Base-by-base conservation (phyloP, 2,797 vertebrate species). In the Pyrocephalus nanus region DNA sequence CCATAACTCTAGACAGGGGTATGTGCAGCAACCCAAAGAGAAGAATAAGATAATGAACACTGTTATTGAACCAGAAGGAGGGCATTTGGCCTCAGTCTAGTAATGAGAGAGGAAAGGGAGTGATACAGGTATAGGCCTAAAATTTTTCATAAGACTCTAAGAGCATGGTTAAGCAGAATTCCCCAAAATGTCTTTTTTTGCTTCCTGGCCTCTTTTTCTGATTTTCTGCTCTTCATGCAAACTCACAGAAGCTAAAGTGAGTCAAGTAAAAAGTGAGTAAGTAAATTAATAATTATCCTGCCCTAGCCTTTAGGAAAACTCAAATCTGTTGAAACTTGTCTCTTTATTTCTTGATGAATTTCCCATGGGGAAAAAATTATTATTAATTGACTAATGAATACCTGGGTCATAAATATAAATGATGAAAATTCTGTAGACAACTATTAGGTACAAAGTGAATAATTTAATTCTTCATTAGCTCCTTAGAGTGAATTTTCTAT, bases 311-410 rank as follows among this genome's bases (percentile, higher is more conserved):
- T 43, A 90, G 87, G 71, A 95, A 92, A 94, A 69, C 34, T 66
- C 71, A 78, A 90, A 75, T 79, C 10, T 74, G 15, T 73, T 85
- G 80, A 88, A 94, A 61, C 36, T 74, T 79, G 42, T 80, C 54
- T 91, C 48, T 90, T 74, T 84, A 78, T 78, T 92, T 82, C 73
- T 82, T 83, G 43, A 85, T 90, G 47, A 89, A 71, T 92, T 95
- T 95, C 90, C 65, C 71, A 72, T 26, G 34, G 83, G 80, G 12
- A 23, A 42, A 84, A 95, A 81, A 75, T 27, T 53, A 81, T 91
- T 94, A 94, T 92, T 95, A 96, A 88, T 61, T 53, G 73, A 81
- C 75, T 96, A 95, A 96, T 94, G 91, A 95, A 95, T 93, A 95
- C 55, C 78, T 81, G 20, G 70, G 72, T 66, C 75, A 92, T 91